Percentiles rank a stretch among this genome's conserved stretches.
Evolutionary conservation across 2,113 vertebrate genomes (phyloP).

Genomic region (Rana temporaria): DNA sequence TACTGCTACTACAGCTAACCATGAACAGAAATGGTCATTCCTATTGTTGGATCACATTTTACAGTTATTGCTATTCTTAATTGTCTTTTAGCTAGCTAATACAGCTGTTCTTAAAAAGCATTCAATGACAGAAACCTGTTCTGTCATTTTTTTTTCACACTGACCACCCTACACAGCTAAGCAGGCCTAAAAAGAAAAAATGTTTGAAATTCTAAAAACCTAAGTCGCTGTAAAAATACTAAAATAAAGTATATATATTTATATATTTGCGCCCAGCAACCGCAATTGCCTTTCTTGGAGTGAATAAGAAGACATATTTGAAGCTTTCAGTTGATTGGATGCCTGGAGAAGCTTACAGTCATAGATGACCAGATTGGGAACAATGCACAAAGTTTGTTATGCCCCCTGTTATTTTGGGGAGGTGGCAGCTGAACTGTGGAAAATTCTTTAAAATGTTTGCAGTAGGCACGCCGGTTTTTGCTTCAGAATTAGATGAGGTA

Average conservation of each 20-base stretch:
- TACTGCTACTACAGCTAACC: constrained; percentile 54
- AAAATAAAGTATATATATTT: constrained; percentile 19
- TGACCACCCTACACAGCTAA: constrained; percentile 11
- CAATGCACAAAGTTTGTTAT: constrained; percentile 75
- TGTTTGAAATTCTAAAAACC: background rate
- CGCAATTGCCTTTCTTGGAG: constrained; percentile 76
- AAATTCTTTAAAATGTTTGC: too few species aligned
- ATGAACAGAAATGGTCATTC: constrained; percentile 69
- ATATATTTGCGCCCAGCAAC: constrained; percentile 70
- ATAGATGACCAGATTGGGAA: constrained; percentile 69
- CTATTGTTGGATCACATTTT: constrained; percentile 67
- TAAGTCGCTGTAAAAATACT: background rate
- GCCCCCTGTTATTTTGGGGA: constrained; percentile 68
- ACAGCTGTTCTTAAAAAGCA: background rate
- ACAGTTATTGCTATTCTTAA: constrained; percentile 41
- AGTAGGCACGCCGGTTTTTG: too few species aligned
- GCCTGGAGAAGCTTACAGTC: constrained; percentile 76
- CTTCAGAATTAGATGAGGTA: too few species aligned
- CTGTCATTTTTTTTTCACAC: background rate
- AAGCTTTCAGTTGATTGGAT: constrained; percentile 66
- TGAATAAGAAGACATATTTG: constrained; percentile 60
- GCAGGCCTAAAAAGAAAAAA: background rate
- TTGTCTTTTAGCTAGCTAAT: background rate
- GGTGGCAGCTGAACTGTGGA: constrained; percentile 63
- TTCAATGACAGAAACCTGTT: background rate